Evolutionary conservation across 2,888 invertebrate genomes (phyloP).

Genomic region (Ecliptopera silaceata): DNA sequence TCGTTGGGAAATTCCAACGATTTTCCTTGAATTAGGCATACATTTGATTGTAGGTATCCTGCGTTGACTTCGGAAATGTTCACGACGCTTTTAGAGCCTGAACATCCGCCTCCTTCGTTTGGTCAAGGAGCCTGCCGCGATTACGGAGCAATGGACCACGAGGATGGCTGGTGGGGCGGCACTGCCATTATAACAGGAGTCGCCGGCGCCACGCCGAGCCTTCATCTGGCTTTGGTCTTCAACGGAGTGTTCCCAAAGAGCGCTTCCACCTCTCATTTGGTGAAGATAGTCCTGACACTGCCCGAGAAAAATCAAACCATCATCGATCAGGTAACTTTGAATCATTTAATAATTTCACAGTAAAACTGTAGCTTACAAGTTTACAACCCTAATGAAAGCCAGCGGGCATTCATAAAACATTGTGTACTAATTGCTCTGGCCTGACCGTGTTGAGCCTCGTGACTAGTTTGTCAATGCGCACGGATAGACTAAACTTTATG

Average conservation of each 20-base stretch:
- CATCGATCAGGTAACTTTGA: constrained; percentile 85
- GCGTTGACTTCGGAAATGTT: constrained; percentile 92
- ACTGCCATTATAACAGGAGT: constrained; percentile 93
- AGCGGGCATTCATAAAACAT: constrained; percentile 37
- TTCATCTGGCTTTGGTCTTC: constrained; percentile 91
- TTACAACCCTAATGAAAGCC: constrained; percentile 33
- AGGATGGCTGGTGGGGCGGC: constrained; percentile 91
- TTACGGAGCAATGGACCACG: constrained; percentile 74
- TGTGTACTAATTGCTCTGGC: constrained; percentile 37
- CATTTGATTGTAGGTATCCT: constrained; percentile 77
- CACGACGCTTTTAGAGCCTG: constrained; percentile 87
- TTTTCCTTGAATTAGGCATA: constrained; percentile 5
- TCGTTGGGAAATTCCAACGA: constrained; percentile 14
- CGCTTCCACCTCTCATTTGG: constrained; percentile 85
- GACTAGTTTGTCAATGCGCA: constrained; percentile 33
- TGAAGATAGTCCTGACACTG: constrained; percentile 87
- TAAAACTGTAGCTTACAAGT: background rate
- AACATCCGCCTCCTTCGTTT: constrained; percentile 87
- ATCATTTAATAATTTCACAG: background rate
- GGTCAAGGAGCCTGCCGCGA: constrained; percentile 80
- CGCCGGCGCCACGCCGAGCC: constrained; percentile 90
- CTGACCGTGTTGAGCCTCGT: constrained; percentile 36
- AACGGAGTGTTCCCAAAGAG: constrained; percentile 89
- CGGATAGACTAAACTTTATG: constrained; percentile 26
- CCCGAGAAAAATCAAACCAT: constrained; percentile 89